Conservation (phyloP, 2,888 invertebrate species). For the Dromius quadrimaculatus region DNA sequence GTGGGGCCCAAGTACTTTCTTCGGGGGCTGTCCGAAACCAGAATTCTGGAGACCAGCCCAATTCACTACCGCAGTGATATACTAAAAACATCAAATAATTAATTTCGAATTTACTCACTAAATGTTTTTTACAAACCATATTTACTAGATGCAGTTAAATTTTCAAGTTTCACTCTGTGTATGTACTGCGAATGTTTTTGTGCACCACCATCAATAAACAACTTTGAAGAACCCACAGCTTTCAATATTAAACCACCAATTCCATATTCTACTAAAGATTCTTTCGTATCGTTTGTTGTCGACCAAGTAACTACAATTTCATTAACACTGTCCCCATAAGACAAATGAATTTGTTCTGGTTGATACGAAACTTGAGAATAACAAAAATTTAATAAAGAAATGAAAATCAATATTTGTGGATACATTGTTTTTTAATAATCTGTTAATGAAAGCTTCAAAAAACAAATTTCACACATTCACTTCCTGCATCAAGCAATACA, state of each 20-base stretch:
- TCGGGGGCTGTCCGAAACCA: conserved; percentile 80
- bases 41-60: conserved; percentile 87
- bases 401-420: conserved; percentile 24
- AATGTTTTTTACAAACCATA: conserved; percentile 70
- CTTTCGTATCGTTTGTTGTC: conserved; percentile 77
- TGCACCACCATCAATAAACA: conserved; percentile 82
- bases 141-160: conserved; percentile 73
- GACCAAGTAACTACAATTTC: conserved; percentile 88
- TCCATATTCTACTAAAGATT: conserved; percentile 82
- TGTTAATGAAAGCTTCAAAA: too few relatives aligned
- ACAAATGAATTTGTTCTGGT: conserved; percentile 77
- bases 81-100: conserved; percentile 66
- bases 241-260: conserved; percentile 70
- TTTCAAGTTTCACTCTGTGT: conserved; percentile 77
- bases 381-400: conserved; percentile 56
- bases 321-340: conserved; percentile 74
- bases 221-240: conserved; percentile 70
- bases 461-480: too few relatives aligned
- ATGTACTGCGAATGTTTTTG: conserved; percentile 78
- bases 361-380: conserved; percentile 66
- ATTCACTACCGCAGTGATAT: conserved; percentile 83
- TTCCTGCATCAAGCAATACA: too few relatives aligned
- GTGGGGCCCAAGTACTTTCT: conserved; percentile 80
- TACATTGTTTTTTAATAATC: not conserved
- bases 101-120: conserved; percentile 9